phyloP scores from a whole-genome alignment of 53 echinoderm and acorn worm species.

The Holothuria leucospilota region DNA sequence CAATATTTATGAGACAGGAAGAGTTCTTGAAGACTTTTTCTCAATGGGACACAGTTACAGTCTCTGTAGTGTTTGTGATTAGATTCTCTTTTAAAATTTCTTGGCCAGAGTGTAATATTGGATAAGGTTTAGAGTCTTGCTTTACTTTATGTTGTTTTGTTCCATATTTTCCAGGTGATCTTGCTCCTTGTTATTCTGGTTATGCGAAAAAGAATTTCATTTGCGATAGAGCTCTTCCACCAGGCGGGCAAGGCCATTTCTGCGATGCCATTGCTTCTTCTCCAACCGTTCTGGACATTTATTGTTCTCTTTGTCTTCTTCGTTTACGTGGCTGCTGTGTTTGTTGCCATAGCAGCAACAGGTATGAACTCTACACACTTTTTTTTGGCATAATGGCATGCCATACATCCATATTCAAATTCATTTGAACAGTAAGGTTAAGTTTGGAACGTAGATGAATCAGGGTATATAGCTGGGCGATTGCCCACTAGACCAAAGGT shows the following conservation, averaged over 20 bases:
- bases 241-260: conserved; percentile 94
- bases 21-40: too few species aligned
- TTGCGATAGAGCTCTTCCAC: conserved; percentile 86
- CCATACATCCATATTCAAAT: too few species aligned
- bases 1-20: too few species aligned
- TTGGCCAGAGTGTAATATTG: not conserved
- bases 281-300: conserved; percentile 97
- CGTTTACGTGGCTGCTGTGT: conserved; percentile 82
- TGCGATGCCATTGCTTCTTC: conserved; percentile 90
- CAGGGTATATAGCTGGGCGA: too few species aligned
- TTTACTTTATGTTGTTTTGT: not conserved
- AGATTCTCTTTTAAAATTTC: too few species aligned
- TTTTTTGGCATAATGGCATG: too few species aligned
- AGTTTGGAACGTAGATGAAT: too few species aligned
- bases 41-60: too few species aligned
- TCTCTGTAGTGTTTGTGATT: too few species aligned
- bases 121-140: not conserved
- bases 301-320: conserved; percentile 80
- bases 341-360: conserved; percentile 90
- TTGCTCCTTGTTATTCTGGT: conserved; percentile 87
- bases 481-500: too few species aligned
- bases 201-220: conserved; percentile 92
- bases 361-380: conserved; percentile 52
- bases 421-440: too few species aligned
- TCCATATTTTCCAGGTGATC: conserved; percentile 61